A percentile compares a stretch with the other conserved stretches of the same genome.
Conservation (phyloP, 1,140 invertebrate species). For the Drosophila sulfurigaster region DNA sequence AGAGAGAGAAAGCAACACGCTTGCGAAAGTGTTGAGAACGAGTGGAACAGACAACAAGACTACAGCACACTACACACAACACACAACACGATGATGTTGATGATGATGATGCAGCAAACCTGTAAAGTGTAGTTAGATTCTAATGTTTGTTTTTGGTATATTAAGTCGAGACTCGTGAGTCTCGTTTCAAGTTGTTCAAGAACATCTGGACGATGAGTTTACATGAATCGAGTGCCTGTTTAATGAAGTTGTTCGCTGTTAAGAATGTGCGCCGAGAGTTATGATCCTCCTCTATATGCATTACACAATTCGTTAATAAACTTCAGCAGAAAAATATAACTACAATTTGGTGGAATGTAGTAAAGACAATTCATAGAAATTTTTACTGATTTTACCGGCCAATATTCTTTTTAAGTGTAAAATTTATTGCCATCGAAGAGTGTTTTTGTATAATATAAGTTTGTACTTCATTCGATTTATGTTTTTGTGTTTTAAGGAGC, state of each 20-base stretch:
- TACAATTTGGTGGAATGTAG: background rate
- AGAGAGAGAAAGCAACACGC: conserved; percentile 5
- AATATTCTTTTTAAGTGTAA: background rate
- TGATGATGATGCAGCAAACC: conserved; percentile 60
- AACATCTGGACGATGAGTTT: conserved; percentile 72
- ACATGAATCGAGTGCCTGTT: conserved; percentile 66
- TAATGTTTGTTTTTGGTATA: conserved; percentile 39
- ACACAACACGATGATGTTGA: too few relatives aligned
- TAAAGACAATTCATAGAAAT: background rate
- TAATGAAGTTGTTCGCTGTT: conserved; percentile 59
- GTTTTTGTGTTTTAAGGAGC: too few relatives aligned
- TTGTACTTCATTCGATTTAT: too few relatives aligned
- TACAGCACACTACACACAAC: too few relatives aligned
- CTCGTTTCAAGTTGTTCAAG: conserved; percentile 34
- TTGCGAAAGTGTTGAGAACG: background rate
- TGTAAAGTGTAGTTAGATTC: conserved; percentile 57
- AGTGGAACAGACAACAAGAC: conserved; percentile 3
- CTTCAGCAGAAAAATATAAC: background rate
- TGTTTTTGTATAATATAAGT: too few relatives aligned
- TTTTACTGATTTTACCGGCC: background rate
- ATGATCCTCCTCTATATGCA: conserved; percentile 6
- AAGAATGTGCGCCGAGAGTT: conserved; percentile 24
- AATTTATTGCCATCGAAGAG: too few relatives aligned
- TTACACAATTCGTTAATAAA: conserved; percentile 23
- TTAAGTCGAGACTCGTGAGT: conserved; percentile 35